Evolutionary conservation across 1,140 invertebrate genomes (phyloP).

Genomic region (Macrosteles quadrilineatus): DNA sequence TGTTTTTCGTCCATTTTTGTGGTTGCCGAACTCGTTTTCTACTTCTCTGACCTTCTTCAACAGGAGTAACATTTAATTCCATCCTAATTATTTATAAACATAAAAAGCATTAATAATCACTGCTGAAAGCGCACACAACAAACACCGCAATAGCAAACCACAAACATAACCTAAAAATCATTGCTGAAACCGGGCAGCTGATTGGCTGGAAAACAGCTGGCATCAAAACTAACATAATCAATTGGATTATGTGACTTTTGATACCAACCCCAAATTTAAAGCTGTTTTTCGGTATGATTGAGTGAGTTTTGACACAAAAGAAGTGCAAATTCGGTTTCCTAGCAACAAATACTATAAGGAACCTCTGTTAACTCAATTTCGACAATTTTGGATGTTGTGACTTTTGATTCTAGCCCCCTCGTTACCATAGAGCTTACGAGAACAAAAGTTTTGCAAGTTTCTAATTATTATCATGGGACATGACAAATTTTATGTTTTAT

Average conservation of each 20-base stretch:
- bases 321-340: background rate
- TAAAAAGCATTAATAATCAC: background rate
- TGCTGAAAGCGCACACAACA: background rate
- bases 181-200: slow-evolving; percentile 1
- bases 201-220: slow-evolving; percentile 7
- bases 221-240: slow-evolving; percentile 7
- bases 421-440: too few species aligned
- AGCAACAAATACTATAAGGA: background rate
- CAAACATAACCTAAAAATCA: too few species aligned
- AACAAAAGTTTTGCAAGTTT: too few species aligned
- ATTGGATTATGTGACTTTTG: slow-evolving; percentile 22
- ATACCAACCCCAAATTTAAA: slow-evolving; percentile 1
- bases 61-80: background rate
- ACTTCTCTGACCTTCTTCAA: background rate
- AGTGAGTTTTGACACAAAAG: slow-evolving; percentile 21
- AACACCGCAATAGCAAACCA: background rate
- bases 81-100: background rate
- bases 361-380: background rate
- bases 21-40: background rate
- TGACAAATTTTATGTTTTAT: too few species aligned
- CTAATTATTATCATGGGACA: too few species aligned
- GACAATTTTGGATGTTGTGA: slow-evolving; percentile 16
- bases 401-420: slow-evolving; percentile 28
- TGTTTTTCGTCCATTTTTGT: background rate
- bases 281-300: background rate